phyloP scores from a whole-genome alignment of 1,140 invertebrate species.

The Aphaenogaster floridana region DNA sequence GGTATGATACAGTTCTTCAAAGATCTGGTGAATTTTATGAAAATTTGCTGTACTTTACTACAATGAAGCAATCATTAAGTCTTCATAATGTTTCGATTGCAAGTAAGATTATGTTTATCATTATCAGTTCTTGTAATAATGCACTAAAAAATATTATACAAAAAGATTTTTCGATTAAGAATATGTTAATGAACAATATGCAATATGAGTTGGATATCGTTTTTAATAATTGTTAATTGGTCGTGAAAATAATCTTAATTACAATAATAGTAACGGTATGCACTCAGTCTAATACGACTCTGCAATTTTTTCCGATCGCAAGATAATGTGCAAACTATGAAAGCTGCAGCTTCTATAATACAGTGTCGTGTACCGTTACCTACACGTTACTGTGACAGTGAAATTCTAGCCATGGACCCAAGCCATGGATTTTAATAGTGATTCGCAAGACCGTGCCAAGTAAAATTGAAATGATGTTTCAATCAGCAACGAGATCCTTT shows the following conservation, averaged over 20 bases:
- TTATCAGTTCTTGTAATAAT: background rate
- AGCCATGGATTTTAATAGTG: constrained; percentile 85
- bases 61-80: constrained; percentile 23
- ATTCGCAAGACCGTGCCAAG: constrained; percentile 78
- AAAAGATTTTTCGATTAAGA: background rate
- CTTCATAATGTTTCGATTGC: constrained; percentile 18
- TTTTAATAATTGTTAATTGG: background rate
- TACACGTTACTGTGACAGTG: constrained; percentile 75
- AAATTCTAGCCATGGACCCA: constrained; percentile 83
- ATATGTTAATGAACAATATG: background rate
- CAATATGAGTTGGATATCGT: background rate
- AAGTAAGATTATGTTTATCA: constrained; percentile 54
- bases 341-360: constrained; percentile 80
- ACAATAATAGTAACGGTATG: constrained; percentile 52
- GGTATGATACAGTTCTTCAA: constrained; percentile 35
- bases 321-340: constrained; percentile 80
- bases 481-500: constrained; percentile 75
- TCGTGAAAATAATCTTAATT: constrained; percentile 56
- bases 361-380: constrained; percentile 70
- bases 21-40: constrained; percentile 2
- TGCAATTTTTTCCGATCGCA: constrained; percentile 50
- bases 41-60: constrained; percentile 17
- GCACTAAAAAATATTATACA: background rate
- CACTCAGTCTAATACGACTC: constrained; percentile 45
- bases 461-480: constrained; percentile 72